Evolutionary conservation across 1,140 invertebrate species (phyloP), one percentile per base, ranked within the genome.

Genomic region (Zaprionus inermis): DNA sequence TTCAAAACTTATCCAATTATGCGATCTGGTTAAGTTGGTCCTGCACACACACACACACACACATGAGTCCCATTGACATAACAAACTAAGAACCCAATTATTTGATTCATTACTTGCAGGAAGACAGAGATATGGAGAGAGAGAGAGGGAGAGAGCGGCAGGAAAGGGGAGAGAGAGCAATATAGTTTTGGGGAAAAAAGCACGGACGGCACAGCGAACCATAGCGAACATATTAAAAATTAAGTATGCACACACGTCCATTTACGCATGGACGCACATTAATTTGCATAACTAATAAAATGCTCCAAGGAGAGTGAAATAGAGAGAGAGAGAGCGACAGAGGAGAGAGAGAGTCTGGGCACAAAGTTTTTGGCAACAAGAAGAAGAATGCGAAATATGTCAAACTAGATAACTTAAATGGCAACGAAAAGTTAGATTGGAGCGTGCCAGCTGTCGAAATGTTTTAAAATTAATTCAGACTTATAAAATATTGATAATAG

Each of bases 281-380:
- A 90, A 90, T 89, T 89, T 89, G 85, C 85, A 89, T 89, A 89
- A 85, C 80, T 89, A 84, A 89, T 89, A 84, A 78, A 77, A 76
- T 66, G 18, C 28, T 9, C 34, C 7, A 69, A 72, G n/a, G n/a
- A 18, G 38, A 44, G 14, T 14, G 14, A 63, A 59, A 71, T 18
- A 34, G 34, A 54, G 3, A 3, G 22, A 3, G 22, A 7, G 4
- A 7, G 16, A 20, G 36, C 12, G 22, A 24, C 4, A 24, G 22
- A 24, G 4, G 14, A 14, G 18, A 1, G 2, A 10, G 22, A 30
- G 34, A 22, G n/a, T n/a, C n/a, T n/a, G 32, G 16, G 22, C 18
- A 61, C 65, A 68, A 83, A 83, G 55, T 79, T 88, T 79, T 3
- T 10, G 46, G 56, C 38, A 44, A 61, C 57, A 32, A 44, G 44